Evolutionary conservation across 1,140 invertebrate species (phyloP), one percentile per base, ranked within the genome.

Genomic region (Temnothorax curvispinosus): DNA sequence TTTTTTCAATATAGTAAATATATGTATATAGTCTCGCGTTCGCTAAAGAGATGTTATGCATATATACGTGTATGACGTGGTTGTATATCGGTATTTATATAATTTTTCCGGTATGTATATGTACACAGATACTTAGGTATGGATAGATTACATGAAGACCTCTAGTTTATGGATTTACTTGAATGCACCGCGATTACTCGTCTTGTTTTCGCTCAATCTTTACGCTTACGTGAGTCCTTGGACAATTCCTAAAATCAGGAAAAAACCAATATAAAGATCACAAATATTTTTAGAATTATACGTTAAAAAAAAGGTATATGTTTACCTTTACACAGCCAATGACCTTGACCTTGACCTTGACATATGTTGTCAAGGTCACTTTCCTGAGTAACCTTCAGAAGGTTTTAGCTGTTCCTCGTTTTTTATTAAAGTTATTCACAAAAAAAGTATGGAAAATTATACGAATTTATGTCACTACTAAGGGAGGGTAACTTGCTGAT

Each of bases 91-190:
- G 60, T 91, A 89, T 89, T 89, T 87, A 86, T 91, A 89, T 92
- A 90, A 90, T 90, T 88, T 90, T 85, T 60, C 41, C 69, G 18
- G 54, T 74, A 82, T 82, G 69, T 84, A 84, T 84, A 84, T 84
- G 54, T 84, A 84, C 80, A 84, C 69, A 84, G 69, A 86, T 87
- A 87, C 89, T 87, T 93, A 93, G 87, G 89, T 92, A 93, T 93
- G 91, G 90, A 92, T 93, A 94, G 91, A 92, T 94, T 94, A 93
- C 92, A 95, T 95, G 94, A 95, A 95, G 95, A 95, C 94, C 92
- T 94, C 93, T 95, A 95, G 89, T 91, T 95, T 92, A 94, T 95
- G 93, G 93, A 94, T 95, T 95, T 95, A 93, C 87, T 94, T 93
- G 88, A 93, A 95, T 93, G 90, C 90, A 75, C 77, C 89, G 52